phyloP scores from a whole-genome alignment of 53 echinoderm and acorn worm species.

The Holothuria leucospilota region DNA sequence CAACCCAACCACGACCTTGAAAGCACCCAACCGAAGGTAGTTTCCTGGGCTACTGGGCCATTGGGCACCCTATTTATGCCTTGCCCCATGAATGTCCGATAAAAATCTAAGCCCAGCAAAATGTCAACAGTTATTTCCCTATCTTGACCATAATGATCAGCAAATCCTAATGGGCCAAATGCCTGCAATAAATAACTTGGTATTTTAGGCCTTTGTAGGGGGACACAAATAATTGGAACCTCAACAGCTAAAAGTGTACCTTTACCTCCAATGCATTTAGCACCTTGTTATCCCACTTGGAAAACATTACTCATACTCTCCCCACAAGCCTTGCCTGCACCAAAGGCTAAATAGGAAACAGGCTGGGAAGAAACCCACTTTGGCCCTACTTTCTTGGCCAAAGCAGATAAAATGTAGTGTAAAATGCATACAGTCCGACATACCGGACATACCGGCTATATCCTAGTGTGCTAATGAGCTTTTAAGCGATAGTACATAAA shows the following conservation, averaged over 20 bases:
- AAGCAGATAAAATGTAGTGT: too few species aligned
- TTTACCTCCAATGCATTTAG: too few species aligned
- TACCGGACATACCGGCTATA: too few species aligned
- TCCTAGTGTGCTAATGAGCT: too few species aligned
- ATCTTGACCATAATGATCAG: background rate
- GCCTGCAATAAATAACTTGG: background rate
- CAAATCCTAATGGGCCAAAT: background rate
- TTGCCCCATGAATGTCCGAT: background rate
- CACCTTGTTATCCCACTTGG: background rate
- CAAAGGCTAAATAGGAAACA: background rate
- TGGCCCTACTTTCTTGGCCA: too few species aligned
- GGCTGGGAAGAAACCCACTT: background rate
- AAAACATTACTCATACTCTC: background rate
- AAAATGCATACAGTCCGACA: too few species aligned
- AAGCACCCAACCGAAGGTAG: background rate
- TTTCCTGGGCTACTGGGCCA: background rate
- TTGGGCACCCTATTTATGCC: background rate
- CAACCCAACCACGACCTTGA: background rate
- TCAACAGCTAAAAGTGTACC: background rate
- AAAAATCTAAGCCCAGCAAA: background rate
- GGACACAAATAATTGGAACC: background rate
- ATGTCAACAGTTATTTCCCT: background rate
- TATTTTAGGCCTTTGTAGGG: background rate
- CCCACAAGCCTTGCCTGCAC: background rate
- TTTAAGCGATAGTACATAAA: too few species aligned